Evolutionary conservation across 2,888 invertebrate genomes (phyloP), one percentile per base, ranked within the genome.

Genomic region (Scaptomyza parva): DNA sequence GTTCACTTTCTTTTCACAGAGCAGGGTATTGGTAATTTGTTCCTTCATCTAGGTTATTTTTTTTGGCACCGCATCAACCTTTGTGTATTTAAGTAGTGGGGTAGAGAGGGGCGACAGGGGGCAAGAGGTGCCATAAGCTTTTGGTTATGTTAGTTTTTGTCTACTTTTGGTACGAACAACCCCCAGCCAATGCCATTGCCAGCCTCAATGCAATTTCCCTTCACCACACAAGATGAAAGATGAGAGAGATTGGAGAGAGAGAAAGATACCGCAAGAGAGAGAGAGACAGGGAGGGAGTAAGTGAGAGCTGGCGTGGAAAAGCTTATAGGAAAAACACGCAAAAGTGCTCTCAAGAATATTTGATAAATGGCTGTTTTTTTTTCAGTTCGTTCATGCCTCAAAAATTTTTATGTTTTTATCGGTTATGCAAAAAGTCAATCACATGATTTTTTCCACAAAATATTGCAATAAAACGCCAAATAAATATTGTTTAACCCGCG

Each of bases 131-230:
- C 1, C 12, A 35, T 40, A 40, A 61, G 70, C 57, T 78, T 74
- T 77, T 59, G 52, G n/a, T 6, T 48, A 48, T 35, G 45, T 9
- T 22, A 22, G 9, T 41, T n/a, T 58, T 45, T 55, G 57, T 26
- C 30, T 22, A 33, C 44, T 64, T 61, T 63, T 80, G 59, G 74
- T 35, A 55, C 58, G 69, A 80, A 60, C 86, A 77, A 75, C 86
- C 83, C 84, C 76, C 58, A 73, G 53, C 76, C 88, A 89, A 86
- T 89, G 89, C 88, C 88, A 89, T 89, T 89, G 90, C 88, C 88
- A 89, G 79, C 90, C 89, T 88, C 90, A 89, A 84, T 89, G 78
- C 77, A 78, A 70, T 85, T 86, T 82, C 63, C 53, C 69, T 71
- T 77, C 62, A 33, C 65, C 76, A 58, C 62, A 61, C 24, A 40